Base-by-base conservation (phyloP, 2,113 vertebrate genomes). In the Tyrannus savana region DNA sequence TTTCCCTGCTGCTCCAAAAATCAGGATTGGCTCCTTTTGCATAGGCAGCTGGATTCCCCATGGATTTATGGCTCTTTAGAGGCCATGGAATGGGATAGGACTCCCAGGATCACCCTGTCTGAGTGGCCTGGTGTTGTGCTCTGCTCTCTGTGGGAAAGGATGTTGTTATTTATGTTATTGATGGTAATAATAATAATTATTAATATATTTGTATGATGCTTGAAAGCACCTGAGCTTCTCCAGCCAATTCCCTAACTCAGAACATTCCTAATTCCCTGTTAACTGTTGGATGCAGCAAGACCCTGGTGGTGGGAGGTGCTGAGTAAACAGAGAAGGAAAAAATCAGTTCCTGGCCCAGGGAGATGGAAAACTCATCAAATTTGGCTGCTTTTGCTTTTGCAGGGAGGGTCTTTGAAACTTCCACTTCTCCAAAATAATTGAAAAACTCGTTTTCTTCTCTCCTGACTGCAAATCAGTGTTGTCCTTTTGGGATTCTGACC, bases 81-180 rank as follows among this genome's bases (percentile, higher is more conserved):
- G 49, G 30, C 44, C 3, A 0, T 3, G 7, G n/a, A 33, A n/a
- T 6, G 46, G 75, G 53, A 6, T 3, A 7, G 49, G 49, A 39
- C 12, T 24, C 3, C 0, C 2, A 6, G 87, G 50, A 19, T 15
- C 2, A 0, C 13, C 0, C 0, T 0, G 6, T 19, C 49, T 0
- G 0, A 14, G 27, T 4, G 42, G 16, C 28, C 17, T 27, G 21
- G 31, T 0, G 4, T 21, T 53, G 5, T 5, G 21, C 23, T 39
- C 21, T 50, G 23, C n/a, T 53, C 31, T 28, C 19, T 15, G 11
- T 15, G n/a, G n/a, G 41, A 78, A 33, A 5, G 17, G 27, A 49
- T 37, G 35, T 23, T 73, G 15, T 21, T 35, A 19, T 41, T 59
- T 42, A 16, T 27, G 1, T 46, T 41, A 22, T 23, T 25, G 13